Evolutionary conservation across 1,140 invertebrate genomes (phyloP).

Genomic region (Oryctes rhinoceros): DNA sequence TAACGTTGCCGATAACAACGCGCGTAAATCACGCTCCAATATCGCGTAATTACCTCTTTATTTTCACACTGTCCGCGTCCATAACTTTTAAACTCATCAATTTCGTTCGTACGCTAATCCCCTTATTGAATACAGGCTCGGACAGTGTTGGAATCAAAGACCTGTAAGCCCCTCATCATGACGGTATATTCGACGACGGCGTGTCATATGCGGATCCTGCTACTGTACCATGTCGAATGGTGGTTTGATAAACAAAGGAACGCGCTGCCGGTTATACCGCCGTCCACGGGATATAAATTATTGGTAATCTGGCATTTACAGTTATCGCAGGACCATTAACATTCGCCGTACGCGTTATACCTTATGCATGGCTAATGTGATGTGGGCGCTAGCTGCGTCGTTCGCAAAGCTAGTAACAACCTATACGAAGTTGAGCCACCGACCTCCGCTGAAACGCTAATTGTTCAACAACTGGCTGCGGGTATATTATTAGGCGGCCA

Average conservation of each 20-base stretch:
- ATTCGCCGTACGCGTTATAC: neutral
- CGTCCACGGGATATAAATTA: slow-evolving; percentile 13
- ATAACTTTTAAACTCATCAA: slow-evolving; percentile 3
- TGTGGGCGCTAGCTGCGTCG: neutral
- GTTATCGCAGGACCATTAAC: slow-evolving; percentile 26
- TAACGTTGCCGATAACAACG: too few relatives aligned
- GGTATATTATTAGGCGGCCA: neutral
- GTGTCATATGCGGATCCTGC: neutral
- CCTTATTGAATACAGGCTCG: neutral
- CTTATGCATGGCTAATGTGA: neutral
- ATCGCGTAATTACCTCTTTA: too few relatives aligned
- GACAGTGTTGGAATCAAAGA: neutral
- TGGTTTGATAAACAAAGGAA: slow-evolving; percentile 30
- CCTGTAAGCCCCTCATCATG: neutral
- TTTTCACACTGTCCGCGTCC: neutral
- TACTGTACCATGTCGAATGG: neutral
- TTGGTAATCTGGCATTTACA: slow-evolving; percentile 31
- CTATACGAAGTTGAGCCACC: neutral
- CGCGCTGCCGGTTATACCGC: neutral
- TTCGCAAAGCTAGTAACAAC: slow-evolving; percentile 9
- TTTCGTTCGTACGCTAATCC: neutral
- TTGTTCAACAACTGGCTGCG: neutral
- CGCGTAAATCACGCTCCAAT: too few relatives aligned
- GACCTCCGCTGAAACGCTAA: neutral
- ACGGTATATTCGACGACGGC: neutral